Percentiles rank a stretch among this genome's conserved stretches.
Evolutionary conservation across 2,888 invertebrate species (phyloP).

Genomic region (Zhengitettix transpicula): DNA sequence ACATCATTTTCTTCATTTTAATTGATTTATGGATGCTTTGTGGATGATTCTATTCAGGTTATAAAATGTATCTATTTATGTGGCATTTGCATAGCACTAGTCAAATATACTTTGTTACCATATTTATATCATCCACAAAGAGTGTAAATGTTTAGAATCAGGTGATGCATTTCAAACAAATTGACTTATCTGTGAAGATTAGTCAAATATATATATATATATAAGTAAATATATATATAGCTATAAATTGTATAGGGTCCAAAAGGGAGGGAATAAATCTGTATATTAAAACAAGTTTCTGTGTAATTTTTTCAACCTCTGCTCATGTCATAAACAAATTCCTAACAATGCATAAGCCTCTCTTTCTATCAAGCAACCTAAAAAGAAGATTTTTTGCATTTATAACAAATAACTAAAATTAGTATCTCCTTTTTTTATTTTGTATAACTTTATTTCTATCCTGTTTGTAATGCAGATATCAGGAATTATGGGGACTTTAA

Average conservation of each 20-base stretch:
- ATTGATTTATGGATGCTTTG: too few species aligned
- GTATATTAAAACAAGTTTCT: slow-evolving; percentile 35
- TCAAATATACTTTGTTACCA: slow-evolving; percentile 29
- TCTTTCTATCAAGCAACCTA: too few species aligned
- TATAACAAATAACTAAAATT: too few species aligned
- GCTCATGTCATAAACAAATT: too few species aligned
- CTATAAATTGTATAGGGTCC: slow-evolving; percentile 58
- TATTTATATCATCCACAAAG: slow-evolving; percentile 19
- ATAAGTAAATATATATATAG: slow-evolving; percentile 21
- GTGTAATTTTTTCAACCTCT: neutral
- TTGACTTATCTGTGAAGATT: slow-evolving; percentile 4
- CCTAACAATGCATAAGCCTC: too few species aligned
- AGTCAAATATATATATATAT: slow-evolving; percentile 22
- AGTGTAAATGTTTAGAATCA: slow-evolving; percentile 12
- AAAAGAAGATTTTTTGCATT: too few species aligned
- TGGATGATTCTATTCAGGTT: too few species aligned
- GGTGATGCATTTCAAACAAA: slow-evolving; percentile 27
- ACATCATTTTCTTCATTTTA: neutral
- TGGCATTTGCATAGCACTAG: slow-evolving; percentile 25
- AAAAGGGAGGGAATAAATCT: slow-evolving; percentile 54
- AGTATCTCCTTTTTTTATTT: too few species aligned
- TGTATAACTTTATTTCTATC: too few species aligned
- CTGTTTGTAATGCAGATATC: too few species aligned
- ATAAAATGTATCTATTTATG: too few species aligned
- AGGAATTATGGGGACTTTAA: too few species aligned